These are phyloP conservation scores for Euproctis similis DNA, from an alignment of 2,888 invertebrate species.

Conservation along the genomic window DNA sequence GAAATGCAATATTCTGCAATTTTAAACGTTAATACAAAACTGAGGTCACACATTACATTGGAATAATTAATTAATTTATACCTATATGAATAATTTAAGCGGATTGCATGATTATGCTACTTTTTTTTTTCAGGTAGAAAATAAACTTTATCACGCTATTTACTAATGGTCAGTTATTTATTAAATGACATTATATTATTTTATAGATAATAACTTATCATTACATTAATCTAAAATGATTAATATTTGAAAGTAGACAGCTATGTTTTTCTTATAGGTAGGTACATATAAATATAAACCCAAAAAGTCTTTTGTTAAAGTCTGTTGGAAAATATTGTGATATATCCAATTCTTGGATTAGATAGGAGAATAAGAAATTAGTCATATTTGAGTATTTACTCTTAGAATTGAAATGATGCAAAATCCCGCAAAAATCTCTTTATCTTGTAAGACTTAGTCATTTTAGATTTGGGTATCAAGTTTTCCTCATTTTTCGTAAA, in stretches of 20 bases:
- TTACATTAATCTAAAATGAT: constrained; percentile 20
- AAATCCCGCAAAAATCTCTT: too few species aligned
- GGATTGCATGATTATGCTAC: neutral
- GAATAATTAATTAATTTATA: neutral
- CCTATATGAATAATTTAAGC: neutral
- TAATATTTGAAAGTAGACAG: constrained; percentile 10
- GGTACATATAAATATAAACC: too few species aligned
- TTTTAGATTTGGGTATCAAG: too few species aligned
- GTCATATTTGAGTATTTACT: too few species aligned
- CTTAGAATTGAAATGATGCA: too few species aligned
- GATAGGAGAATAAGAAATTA: too few species aligned
- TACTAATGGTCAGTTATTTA: constrained; percentile 11
- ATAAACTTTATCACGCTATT: constrained; percentile 14
- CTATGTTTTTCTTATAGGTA: too few species aligned
- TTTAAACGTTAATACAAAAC: neutral
- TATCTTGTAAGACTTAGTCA: too few species aligned
- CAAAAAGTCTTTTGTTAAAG: too few species aligned
- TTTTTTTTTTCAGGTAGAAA: constrained; percentile 12
- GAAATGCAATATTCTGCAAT: neutral
- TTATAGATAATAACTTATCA: constrained; percentile 22
- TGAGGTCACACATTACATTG: neutral
- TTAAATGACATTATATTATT: constrained; percentile 12
- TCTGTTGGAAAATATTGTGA: too few species aligned
- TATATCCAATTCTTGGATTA: neutral
- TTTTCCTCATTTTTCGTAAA: too few species aligned